Evolutionary conservation across 1,140 invertebrate species (phyloP).

Genomic region (Zaprionus tsacasi): DNA sequence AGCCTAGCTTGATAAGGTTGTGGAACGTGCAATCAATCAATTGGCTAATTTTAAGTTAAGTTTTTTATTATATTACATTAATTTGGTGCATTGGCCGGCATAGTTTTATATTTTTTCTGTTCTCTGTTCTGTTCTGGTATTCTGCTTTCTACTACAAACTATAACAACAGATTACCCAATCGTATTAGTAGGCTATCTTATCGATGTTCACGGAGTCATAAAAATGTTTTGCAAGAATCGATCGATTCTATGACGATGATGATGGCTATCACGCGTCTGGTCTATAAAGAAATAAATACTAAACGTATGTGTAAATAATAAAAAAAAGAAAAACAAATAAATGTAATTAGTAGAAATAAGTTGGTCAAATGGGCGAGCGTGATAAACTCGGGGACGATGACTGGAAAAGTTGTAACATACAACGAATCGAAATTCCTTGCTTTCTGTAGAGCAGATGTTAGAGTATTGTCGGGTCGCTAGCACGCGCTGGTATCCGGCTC

Average conservation of each 20-base stretch:
- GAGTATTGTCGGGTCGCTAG: too few species aligned
- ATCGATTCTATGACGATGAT: conserved; percentile 61
- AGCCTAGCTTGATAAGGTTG: neutral
- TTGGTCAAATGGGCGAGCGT: neutral
- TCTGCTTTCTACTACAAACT: neutral
- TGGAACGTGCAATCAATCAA: conserved; percentile 28
- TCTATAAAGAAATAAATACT: conserved; percentile 57
- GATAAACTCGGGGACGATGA: too few species aligned
- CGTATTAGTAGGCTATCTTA: conserved; percentile 60
- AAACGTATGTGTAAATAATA: conserved; percentile 49
- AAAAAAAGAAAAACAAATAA: conserved; percentile 53
- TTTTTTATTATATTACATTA: conserved; percentile 49
- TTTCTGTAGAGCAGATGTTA: too few species aligned
- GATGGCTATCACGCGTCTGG: conserved; percentile 54
- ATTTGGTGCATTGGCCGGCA: conserved; percentile 25
- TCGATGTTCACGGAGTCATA: conserved; percentile 37
- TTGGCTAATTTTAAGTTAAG: conserved; percentile 36
- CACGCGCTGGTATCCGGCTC: too few species aligned
- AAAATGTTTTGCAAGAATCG: conserved; percentile 53
- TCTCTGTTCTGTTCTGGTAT: neutral
- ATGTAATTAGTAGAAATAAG: conserved; percentile 60
- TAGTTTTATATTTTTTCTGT: neutral
- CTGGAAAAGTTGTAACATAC: too few species aligned
- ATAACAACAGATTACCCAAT: conserved; percentile 39
- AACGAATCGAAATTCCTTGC: too few species aligned